A percentile compares a stretch with the other conserved stretches of the same genome.
Conservation (phyloP, 2,888 invertebrate genomes). For the Meteorus cinctellus region DNA sequence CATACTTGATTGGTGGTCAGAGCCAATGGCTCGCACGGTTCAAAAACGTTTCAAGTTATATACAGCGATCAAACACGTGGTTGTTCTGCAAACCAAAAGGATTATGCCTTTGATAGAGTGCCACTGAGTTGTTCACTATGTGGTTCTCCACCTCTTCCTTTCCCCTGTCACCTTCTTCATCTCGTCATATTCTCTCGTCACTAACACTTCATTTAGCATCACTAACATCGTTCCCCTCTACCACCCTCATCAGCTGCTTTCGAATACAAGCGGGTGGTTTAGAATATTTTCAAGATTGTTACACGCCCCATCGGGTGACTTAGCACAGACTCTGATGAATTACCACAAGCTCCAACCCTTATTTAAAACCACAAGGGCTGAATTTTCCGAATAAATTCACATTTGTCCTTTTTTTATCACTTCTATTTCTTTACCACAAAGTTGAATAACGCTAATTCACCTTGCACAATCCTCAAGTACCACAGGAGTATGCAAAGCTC, state of each 20-base stretch:
- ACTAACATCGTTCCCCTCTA: neutral
- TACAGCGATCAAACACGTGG: constrained; percentile 47
- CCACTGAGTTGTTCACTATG: constrained; percentile 10
- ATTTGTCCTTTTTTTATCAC: neutral
- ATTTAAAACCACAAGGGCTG: constrained; percentile 18
- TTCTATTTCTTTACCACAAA: neutral
- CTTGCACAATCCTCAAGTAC: neutral
- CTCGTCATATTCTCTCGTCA: constrained; percentile 9
- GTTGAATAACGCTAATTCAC: neutral
- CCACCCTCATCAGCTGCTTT: constrained; percentile 27
- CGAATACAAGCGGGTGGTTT: constrained; percentile 19
- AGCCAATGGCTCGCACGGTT: constrained; percentile 32
- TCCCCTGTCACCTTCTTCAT: neutral
- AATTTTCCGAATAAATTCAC: constrained; percentile 2
- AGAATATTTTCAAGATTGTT: constrained; percentile 47
- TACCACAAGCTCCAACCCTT: neutral
- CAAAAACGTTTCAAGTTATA: constrained; percentile 22
- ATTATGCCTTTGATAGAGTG: constrained; percentile 30
- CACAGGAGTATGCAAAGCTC: neutral
- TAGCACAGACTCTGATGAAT: neutral
- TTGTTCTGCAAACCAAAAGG: constrained; percentile 43
- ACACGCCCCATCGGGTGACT: constrained; percentile 47
- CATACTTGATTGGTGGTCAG: constrained; percentile 33
- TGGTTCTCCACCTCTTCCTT: constrained; percentile 21
- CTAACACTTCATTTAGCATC: constrained; percentile 4